Base-by-base conservation (phyloP, 1,140 invertebrate species). In the Lordiphosa clarofinis region DNA sequence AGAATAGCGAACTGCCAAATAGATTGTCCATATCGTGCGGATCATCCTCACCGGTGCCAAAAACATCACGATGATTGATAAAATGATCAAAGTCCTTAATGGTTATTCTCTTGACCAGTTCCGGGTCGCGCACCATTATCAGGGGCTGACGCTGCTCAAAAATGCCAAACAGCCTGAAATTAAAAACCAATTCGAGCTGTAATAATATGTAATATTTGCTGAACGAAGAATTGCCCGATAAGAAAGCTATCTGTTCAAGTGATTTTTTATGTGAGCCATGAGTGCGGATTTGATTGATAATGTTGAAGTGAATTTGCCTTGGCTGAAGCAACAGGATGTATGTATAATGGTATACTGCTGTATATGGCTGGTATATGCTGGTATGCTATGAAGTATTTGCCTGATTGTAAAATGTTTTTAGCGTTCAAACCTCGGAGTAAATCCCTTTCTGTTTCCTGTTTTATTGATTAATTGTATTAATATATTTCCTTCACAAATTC, bases 61-160 rank as follows among this genome's bases (percentile, higher is more conserved):
- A 88, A 1, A 89, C 48, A 13, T 79, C 50, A 4, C 89, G 82
- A 68, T 89, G 89, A 69, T 90, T 90, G 0, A 90, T 67, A 48
- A 92, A 90, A 46, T 89, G 86, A 57, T 90, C 90, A 4, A 90
- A 90, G 50, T 90, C 89, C 59, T 90, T 90, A 1, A 90, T 87
- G 0, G 87, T 70, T 4, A 90, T 81, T 56, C 89, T 75, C 59
- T 89, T 90, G 0, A 91, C 61, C 8, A 92, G 58, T 37, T 90
- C 89, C 7, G 87, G 87, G 58, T 94, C 93, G 10, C 90, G 89
- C 1, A 94, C 70, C 12, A 94, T 57, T 0, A 93, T 33, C 0
- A 89, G 60, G 0, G 92, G 92, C 5, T 75, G 88, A 0, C 86
- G 31, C 28, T 93, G 90, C 57, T 92, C 90, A 55, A 90, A 92